Percentiles rank a stretch among this genome's conserved stretches.
phyloP scores from a whole-genome alignment of 2,113 vertebrate species.

The Colossoma macropomum region DNA sequence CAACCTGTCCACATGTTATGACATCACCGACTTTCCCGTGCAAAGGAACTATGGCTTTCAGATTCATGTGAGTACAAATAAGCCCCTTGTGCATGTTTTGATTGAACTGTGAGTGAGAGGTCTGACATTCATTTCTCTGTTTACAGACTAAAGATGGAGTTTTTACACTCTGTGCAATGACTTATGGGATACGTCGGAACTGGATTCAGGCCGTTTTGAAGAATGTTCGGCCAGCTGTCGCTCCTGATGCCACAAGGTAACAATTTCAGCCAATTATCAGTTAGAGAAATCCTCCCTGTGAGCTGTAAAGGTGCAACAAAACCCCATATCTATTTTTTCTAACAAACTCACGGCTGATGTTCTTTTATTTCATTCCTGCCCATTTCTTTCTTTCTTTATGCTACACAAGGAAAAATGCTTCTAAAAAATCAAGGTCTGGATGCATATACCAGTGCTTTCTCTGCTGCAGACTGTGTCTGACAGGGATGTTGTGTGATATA shows the following conservation, averaged over 20 bases:
- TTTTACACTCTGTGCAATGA: slow-evolving; percentile 90
- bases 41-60: slow-evolving; percentile 90
- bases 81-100: not conserved
- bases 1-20: slow-evolving; percentile 83
- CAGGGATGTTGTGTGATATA: not conserved
- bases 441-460: not conserved
- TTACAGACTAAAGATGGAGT: slow-evolving; percentile 87
- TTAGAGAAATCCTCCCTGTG: not conserved
- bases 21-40: slow-evolving; percentile 86
- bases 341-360: not conserved
- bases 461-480: not conserved
- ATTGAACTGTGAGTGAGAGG: not conserved
- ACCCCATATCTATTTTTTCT: not conserved
- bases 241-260: slow-evolving; percentile 86
- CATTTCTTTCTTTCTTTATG: slow-evolving; percentile 68
- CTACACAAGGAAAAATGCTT: slow-evolving; percentile 76
- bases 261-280: not conserved
- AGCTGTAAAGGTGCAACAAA: not conserved
- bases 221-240: slow-evolving; percentile 80
- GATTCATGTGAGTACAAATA: slow-evolving; percentile 81
- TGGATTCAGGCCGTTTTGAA: slow-evolving; percentile 95
- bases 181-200: slow-evolving; percentile 87
- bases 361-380: slow-evolving; percentile 57
- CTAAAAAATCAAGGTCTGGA: slow-evolving; percentile 79
- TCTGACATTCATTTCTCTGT: not conserved